Conservation (phyloP, 2,888 invertebrate species). For the Petrolisthes manimaculis region DNA sequence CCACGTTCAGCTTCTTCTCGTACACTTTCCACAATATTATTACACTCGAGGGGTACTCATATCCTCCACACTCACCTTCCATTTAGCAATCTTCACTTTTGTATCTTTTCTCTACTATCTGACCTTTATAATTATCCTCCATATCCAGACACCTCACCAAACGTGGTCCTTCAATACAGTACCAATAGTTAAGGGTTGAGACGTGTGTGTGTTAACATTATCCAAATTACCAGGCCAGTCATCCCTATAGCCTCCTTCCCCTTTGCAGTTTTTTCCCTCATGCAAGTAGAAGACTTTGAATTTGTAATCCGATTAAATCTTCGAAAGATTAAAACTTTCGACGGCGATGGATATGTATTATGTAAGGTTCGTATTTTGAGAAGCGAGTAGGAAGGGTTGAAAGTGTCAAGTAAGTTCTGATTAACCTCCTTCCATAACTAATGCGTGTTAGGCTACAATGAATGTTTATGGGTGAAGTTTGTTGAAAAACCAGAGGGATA, state of each 20-base stretch:
- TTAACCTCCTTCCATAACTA: background rate
- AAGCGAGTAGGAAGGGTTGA: background rate
- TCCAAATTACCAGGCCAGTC: background rate
- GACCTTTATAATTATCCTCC: too few relatives aligned
- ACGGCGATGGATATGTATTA: background rate
- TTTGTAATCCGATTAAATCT: background rate
- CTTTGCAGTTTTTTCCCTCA: background rate
- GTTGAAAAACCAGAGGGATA: too few relatives aligned
- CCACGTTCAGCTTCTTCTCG: too few relatives aligned
- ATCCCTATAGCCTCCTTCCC: background rate
- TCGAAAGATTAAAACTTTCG: background rate
- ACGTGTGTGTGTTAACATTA: background rate
- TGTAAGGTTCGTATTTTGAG: background rate
- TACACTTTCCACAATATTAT: too few relatives aligned
- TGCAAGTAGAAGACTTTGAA: background rate
- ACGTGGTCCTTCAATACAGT: background rate
- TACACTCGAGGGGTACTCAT: too few relatives aligned
- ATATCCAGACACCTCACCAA: too few relatives aligned
- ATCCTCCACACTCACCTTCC: too few relatives aligned
- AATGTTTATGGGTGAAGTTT: too few relatives aligned
- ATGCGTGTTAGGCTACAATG: too few relatives aligned
- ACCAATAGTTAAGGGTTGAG: background rate
- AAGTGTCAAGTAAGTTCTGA: background rate
- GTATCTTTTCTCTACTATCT: too few relatives aligned
- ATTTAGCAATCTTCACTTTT: too few relatives aligned